These are phyloP conservation scores for Todus mexicanus DNA, from an alignment of 2,797 vertebrate species.

Conservation along the genomic window DNA sequence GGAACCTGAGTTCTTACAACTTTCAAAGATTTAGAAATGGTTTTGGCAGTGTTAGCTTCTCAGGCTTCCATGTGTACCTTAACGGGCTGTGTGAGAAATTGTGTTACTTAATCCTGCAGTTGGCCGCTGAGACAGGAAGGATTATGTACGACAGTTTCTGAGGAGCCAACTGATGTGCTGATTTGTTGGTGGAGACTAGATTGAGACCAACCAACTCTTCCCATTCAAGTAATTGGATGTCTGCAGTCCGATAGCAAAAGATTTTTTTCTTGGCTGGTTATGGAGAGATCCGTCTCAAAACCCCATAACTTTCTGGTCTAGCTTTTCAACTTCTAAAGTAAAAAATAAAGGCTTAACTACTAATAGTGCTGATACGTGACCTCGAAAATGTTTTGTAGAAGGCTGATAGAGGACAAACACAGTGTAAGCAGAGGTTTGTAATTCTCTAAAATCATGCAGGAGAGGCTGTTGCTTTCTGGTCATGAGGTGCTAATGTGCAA, in stretches of 20 bases:
- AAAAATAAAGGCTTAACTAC: neutral
- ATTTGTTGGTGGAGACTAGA: neutral
- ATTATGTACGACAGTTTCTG: neutral
- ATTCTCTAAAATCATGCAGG: neutral
- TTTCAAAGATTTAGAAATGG: neutral
- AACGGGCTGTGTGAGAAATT: neutral
- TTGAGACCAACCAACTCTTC: neutral
- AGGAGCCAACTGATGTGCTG: neutral
- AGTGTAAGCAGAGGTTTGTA: neutral
- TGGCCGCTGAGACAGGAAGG: neutral
- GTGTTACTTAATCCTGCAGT: neutral
- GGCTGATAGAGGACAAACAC: neutral
- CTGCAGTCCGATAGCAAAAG: neutral
- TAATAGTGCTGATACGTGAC: neutral
- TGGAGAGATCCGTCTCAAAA: neutral
- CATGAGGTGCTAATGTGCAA: neutral
- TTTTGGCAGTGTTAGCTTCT: neutral
- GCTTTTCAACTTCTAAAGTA: neutral
- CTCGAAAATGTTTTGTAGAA: too few species aligned
- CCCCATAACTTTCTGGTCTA: neutral
- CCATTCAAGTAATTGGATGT: neutral
- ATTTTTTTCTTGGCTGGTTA: neutral
- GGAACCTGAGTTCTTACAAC: neutral
- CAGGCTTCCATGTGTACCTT: neutral
- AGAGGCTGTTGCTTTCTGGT: neutral